Percentiles rank a stretch among this genome's conserved stretches.
phyloP scores from a whole-genome alignment of 2,113 vertebrate species.

The Bucco capensis region DNA sequence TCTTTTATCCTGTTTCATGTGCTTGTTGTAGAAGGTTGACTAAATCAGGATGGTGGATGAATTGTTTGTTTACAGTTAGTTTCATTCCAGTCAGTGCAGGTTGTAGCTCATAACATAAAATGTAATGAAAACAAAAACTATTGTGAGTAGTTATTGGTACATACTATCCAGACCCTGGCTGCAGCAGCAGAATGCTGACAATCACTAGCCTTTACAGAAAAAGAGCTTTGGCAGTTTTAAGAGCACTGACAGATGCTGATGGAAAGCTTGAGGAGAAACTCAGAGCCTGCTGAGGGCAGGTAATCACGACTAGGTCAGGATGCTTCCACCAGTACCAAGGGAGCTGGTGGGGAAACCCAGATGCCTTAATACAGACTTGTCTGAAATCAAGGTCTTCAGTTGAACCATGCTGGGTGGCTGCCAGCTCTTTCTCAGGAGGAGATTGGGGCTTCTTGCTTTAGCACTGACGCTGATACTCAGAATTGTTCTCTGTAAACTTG shows the following conservation, averaged over 20 bases:
- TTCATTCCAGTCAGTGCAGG: too few relatives aligned
- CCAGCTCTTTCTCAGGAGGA: not conserved
- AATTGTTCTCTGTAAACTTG: not conserved
- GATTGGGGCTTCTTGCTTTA: not conserved
- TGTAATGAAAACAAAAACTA: too few relatives aligned
- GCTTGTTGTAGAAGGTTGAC: too few relatives aligned
- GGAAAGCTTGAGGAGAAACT: not conserved
- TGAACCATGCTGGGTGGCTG: not conserved
- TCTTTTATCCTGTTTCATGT: too few relatives aligned
- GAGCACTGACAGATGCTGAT: not conserved
- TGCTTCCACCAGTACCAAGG: not conserved
- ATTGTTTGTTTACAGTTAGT: too few relatives aligned
- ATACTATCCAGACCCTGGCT: not conserved
- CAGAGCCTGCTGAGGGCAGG: not conserved
- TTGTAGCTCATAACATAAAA: too few relatives aligned
- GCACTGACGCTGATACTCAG: not conserved
- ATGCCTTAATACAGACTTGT: not conserved
- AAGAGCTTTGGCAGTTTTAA: not conserved
- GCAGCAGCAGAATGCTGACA: rapidly evolving
- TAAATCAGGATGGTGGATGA: too few relatives aligned
- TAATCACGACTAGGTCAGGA: not conserved
- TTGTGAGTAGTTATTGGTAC: too few relatives aligned
- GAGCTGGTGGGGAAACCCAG: not conserved
- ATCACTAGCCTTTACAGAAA: not conserved
- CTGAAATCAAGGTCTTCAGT: not conserved